These are phyloP conservation scores for Allophyes oxyacanthae DNA, from an alignment of 2,888 invertebrate genomes.

Conservation along the genomic window DNA sequence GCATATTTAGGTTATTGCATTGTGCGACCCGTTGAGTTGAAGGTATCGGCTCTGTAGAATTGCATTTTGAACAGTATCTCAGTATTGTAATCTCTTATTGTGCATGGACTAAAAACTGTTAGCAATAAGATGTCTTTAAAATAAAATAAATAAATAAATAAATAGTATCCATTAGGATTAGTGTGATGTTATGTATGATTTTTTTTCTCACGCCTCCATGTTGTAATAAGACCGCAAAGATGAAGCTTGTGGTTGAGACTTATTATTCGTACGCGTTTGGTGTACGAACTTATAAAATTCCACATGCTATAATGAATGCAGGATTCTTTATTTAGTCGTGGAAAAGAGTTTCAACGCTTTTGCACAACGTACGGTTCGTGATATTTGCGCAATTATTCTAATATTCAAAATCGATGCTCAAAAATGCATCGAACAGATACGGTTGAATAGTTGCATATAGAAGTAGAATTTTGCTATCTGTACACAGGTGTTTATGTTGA, in stretches of 20 bases:
- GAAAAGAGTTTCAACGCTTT: background rate
- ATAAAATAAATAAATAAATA: no score
- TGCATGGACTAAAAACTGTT: no score
- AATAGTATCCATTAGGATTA: conserved; percentile 53
- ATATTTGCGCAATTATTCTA: conserved; percentile 6
- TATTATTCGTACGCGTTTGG: conserved; percentile 8
- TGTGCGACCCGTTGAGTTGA: conserved; percentile 47
- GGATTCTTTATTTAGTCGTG: no score
- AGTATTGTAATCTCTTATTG: no score
- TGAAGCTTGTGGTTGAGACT: conserved; percentile 6
- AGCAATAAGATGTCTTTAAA: no score
- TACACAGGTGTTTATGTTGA: background rate
- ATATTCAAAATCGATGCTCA: conserved; percentile 11
- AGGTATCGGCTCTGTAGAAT: conserved; percentile 43
- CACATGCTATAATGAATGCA: no score
- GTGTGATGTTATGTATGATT: conserved; percentile 47
- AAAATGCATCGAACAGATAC: conserved; percentile 16
- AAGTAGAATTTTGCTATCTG: background rate
- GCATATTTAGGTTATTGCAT: conserved; percentile 62
- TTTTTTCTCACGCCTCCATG: conserved; percentile 45
- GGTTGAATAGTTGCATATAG: background rate
- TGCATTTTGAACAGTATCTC: conserved; percentile 48
- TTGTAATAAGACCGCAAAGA: conserved; percentile 12
- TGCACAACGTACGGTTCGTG: conserved; percentile 20
- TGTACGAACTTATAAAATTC: no score